Base-by-base conservation (phyloP, 2,888 invertebrate genomes). In the Lepetodrilus schrolli region DNA sequence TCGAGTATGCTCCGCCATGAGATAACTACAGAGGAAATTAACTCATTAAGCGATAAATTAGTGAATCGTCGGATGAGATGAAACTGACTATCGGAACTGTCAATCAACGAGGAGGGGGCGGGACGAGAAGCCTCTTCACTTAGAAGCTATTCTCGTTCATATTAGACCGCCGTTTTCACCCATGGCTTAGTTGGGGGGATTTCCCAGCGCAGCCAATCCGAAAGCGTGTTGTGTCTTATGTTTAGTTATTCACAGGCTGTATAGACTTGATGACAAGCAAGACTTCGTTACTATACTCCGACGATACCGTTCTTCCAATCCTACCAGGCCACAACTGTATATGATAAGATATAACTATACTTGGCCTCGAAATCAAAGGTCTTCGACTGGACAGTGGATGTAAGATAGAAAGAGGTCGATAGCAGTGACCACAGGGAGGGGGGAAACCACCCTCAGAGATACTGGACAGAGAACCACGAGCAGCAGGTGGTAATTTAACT, bases 281-380 rank as follows among this genome's bases (percentile, higher is more conserved):
- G 30, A 48, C n/a, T 34, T 34, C n/a, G 58, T 58, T 34, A 58
- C 30, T 58, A 58, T 30, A 58, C 58, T 13, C 43, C 13, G 13
- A 34, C 5, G 58, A 58, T 30, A 58, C 26, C 13, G 30, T 30
- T 30, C 17, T 58, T n/a, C 58, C 34, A 30, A 17, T 23, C 26
- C 58, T 30, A 58, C 5, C 34, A 7, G 26, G 30, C n/a, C 26
- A 17, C 3, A 30, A 30, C 26, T 34, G 58, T 34, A n/a, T n/a
- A 58, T 30, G 58, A 58, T 58, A 58, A 58, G 58, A 58, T 26
- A 26, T 58, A 66, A 37, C 50, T 13, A 8, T 26, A 26, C 68
- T 47, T 47, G 68, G 68, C 47, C 43, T 38, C 26, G 4, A 68
- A 47, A 68, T 21, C 68, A 68, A 47, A 68, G 68, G 68, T 38